Base-by-base conservation (phyloP, 2,113 vertebrate species). In the Lepidothrix coronata region DNA sequence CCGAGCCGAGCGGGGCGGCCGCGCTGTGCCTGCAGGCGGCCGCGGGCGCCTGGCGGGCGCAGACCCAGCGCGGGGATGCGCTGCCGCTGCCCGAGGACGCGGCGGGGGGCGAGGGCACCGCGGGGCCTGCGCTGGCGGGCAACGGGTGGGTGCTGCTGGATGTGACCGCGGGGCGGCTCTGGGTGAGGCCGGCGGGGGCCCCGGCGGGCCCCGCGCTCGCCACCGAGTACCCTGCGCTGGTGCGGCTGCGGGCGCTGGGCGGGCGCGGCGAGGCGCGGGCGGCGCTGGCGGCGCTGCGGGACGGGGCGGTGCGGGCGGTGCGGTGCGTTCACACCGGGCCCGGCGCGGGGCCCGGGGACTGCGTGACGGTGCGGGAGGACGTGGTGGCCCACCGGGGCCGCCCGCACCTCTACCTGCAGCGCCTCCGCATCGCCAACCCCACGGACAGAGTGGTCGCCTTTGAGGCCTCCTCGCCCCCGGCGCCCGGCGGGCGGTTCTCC, bases 71-170 rank as follows among this genome's bases (percentile, higher is more conserved):
- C 48, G 93, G 97, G n/a, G 92, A 97, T 54, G 98, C 98, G 28
- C 96, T 99, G 11, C 97, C 96, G 78, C 94, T 97, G 18, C 98
- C 98, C 30, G 98, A 98, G 59, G 86, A 49, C 11, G 35, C 43
- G 61, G 51, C 12, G 91, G 98, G 96, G 95, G 97, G 85, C 97
- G 93, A 4, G 96, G 4, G 97, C 96, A 48, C 48, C 20, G 21
- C 27, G 97, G 98, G 17, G 96, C 98, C 46, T 97, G 98, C 98
- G 43, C 97, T 99, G 41, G 98, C 99, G 19, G 99, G 98, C 33
- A 99, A 99, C 79, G 99, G 99, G 54, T 98, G 98, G 62, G 93
- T 99, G 55, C 96, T 99, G 43, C 91, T 99, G 67, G 99, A 99
- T 88, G 94, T 98, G 20, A 96, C 97, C 58, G 90, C 98, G 11